These are phyloP conservation scores for Fundulus diaphanus DNA, from an alignment of 2,797 vertebrate genomes.

Conservation along the genomic window DNA sequence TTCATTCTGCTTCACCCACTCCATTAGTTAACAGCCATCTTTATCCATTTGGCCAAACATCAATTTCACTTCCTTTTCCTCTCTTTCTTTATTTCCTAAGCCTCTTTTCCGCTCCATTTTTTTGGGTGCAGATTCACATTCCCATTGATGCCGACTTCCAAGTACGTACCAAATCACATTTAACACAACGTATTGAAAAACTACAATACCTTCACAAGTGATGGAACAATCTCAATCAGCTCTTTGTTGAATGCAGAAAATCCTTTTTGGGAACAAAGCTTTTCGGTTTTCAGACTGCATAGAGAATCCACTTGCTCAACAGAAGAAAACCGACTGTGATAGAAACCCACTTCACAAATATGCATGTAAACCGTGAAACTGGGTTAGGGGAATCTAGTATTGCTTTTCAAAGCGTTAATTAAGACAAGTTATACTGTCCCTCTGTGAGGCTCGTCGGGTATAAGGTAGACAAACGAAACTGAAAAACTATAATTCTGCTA, in stretches of 20 bases:
- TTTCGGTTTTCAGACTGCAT: slow-evolving; percentile 43
- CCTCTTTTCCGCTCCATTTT: slow-evolving; percentile 41
- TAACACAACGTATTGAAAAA: slow-evolving; percentile 47
- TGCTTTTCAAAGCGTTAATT: slow-evolving; percentile 25
- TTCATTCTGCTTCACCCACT: slow-evolving; percentile 50
- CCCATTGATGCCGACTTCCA: slow-evolving; percentile 22
- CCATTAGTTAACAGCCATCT: slow-evolving; percentile 59
- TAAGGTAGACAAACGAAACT: slow-evolving; percentile 19
- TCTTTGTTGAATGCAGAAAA: slow-evolving; percentile 48
- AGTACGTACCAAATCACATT: slow-evolving; percentile 40
- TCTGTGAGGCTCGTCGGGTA: not conserved
- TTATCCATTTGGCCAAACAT: slow-evolving; percentile 70
- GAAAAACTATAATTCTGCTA: not conserved
- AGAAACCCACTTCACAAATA: slow-evolving; percentile 19
- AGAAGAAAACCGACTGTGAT: slow-evolving; percentile 16
- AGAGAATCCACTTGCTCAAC: slow-evolving; percentile 40
- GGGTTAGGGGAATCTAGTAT: slow-evolving; percentile 24
- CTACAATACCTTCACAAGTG: slow-evolving; percentile 44
- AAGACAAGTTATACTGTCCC: slow-evolving; percentile 8
- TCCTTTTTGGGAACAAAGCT: slow-evolving; percentile 50
- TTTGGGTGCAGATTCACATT: slow-evolving; percentile 40
- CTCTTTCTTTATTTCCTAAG: slow-evolving; percentile 37
- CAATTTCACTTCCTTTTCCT: slow-evolving; percentile 54
- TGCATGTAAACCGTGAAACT: slow-evolving; percentile 35
- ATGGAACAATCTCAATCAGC: slow-evolving; percentile 47